Conservation (phyloP, 2,888 invertebrate genomes). For the Thecocarcelia acutangulata region DNA sequence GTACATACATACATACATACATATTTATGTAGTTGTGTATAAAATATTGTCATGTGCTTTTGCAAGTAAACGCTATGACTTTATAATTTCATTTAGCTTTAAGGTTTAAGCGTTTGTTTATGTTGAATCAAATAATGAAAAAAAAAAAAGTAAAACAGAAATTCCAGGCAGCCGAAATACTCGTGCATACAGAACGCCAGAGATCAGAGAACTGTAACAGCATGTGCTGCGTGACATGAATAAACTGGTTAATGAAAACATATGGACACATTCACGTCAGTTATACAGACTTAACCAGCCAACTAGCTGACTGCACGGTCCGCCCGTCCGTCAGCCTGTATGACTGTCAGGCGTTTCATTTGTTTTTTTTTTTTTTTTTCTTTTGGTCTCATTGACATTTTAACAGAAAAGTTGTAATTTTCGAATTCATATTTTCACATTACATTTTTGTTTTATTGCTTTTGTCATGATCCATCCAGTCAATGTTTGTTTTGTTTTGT, state of each 20-base stretch:
- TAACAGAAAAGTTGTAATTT: slow-evolving; percentile 2
- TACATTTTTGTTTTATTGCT: slow-evolving; percentile 40
- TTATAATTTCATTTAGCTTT: slow-evolving; percentile 56
- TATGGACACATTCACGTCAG: slow-evolving; percentile 15
- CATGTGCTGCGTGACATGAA: slow-evolving; percentile 50
- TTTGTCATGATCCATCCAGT: slow-evolving; percentile 31
- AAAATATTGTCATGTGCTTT: too few relatives aligned
- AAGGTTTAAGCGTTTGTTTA: slow-evolving; percentile 39
- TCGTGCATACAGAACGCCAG: neutral
- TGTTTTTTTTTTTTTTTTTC: too few relatives aligned
- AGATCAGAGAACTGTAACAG: slow-evolving; percentile 44
- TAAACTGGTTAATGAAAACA: slow-evolving; percentile 46
- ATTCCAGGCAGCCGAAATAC: slow-evolving; percentile 15
- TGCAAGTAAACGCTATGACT: neutral
- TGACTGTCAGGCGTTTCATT: neutral
- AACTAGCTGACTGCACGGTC: neutral
- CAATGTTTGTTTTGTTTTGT: slow-evolving; percentile 6
- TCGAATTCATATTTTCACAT: slow-evolving; percentile 57
- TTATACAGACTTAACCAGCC: neutral
- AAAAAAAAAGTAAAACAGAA: neutral
- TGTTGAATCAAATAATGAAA: neutral
- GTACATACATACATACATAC: too few relatives aligned
- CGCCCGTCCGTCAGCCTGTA: neutral
- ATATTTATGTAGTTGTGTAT: too few relatives aligned
- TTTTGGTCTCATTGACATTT: slow-evolving; percentile 24